Base-by-base conservation (phyloP, 1,140 invertebrate genomes). In the Micrasema minimum region DNA sequence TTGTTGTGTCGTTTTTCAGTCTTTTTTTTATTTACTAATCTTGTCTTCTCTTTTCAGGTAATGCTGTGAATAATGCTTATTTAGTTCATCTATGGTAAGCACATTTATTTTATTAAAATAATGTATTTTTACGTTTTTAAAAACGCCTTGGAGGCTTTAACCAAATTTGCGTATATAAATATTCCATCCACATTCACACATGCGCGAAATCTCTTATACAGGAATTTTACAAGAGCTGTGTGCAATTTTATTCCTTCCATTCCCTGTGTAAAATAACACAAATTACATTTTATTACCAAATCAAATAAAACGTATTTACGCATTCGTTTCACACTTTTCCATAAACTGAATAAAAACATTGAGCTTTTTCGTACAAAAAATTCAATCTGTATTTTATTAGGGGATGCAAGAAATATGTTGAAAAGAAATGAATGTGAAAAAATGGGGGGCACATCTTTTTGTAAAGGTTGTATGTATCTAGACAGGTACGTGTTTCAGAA, bases 361-460 rank as follows among this genome's bases (percentile, higher is more conserved):
- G 59, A 31, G 59, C 43, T 41, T 48, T 46, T 64, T 64, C 59
- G 23, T 46, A 45, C 41, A 64, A 41, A 46, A 64, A 23, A 20
- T 64, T 64, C 59, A 64, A 38, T 46, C 59, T 45, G 41, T 46
- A 41, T 46, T 38, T 59, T 64, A 64, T 64, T 26, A 46, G 7
- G 43, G 59, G 59, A 22, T 45, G 7, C 26, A 31, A 64, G 45
- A 64, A 64, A 45, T 46, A 38, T 18, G 12, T 41, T 46, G 23
- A 46, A 26, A 41, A 37, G 41, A 46, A 16, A 46, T 43, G 45
- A 64, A 51, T 14, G 61, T 35, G 51, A 69, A 62, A 51, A 69
- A 69, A 61, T 51, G 37, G 46, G 55, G 45, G 59, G 62, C 65
- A 64, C 71, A 67, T 69, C 57, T 69, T 62, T 69, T 67, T 35